A percentile compares a stretch with the other conserved stretches of the same genome.
phyloP scores from a whole-genome alignment of 2,888 invertebrate genomes.

The Dicranocentrus wangi region DNA sequence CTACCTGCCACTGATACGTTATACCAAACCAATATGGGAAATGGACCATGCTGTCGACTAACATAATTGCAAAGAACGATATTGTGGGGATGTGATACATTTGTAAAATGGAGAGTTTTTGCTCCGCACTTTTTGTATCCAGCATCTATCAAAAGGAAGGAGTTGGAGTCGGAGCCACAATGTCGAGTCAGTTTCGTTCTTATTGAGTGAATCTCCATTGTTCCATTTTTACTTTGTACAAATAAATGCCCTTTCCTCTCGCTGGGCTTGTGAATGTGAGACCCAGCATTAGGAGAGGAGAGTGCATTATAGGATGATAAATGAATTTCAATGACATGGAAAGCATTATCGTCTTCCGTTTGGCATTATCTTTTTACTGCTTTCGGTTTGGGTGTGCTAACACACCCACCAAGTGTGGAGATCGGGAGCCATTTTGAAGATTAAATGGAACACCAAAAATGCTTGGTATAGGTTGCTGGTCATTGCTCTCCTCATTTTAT shows the following conservation, averaged over 20 bases:
- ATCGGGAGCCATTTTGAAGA: slow-evolving; percentile 16
- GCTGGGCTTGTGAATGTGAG: no score
- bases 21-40: background rate
- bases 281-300: background rate
- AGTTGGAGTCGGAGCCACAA: slow-evolving; percentile 21
- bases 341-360: slow-evolving; percentile 31
- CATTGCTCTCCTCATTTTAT: slow-evolving; percentile 30
- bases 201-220: background rate
- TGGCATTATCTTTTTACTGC: slow-evolving; percentile 19
- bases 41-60: slow-evolving; percentile 17
- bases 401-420: background rate
- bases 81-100: slow-evolving; percentile 10
- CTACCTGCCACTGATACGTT: background rate
- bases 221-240: background rate
- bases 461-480: slow-evolving; percentile 21
- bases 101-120: background rate
- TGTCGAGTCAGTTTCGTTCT: slow-evolving; percentile 12
- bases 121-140: background rate
- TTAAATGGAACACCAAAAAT: slow-evolving; percentile 34
- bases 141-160: background rate
- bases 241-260: no score
- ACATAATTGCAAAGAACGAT: background rate
- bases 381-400: background rate
- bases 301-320: slow-evolving; percentile 29
- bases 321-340: slow-evolving; percentile 44